A percentile compares a stretch with the other conserved stretches of the same genome.
Conservation (phyloP, 2,113 vertebrate species). For the Phrynosoma blainvillii region DNA sequence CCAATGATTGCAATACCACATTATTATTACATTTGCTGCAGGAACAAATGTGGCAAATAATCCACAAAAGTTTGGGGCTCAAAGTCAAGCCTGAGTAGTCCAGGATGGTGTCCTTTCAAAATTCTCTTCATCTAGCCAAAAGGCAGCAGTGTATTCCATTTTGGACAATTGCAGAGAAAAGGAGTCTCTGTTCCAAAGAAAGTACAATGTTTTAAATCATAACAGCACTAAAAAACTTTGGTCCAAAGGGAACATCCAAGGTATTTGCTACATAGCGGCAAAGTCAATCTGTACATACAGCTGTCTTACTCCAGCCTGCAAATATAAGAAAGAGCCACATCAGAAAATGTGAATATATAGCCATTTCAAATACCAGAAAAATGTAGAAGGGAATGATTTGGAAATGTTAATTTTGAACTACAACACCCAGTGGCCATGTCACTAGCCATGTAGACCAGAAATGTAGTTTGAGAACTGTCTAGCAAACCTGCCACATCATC, state of each 20-base stretch:
- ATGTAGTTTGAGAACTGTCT: too few species aligned
- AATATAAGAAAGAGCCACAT: slow-evolving; percentile 44
- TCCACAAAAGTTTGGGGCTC: slow-evolving; percentile 60
- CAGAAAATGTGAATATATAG: not conserved
- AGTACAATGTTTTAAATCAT: slow-evolving; percentile 63
- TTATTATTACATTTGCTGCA: slow-evolving; percentile 42
- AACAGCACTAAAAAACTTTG: slow-evolving; percentile 84
- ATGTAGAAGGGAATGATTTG: not conserved
- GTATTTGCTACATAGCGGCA: slow-evolving; percentile 85
- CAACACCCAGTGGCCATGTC: not conserved
- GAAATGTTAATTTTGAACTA: not conserved
- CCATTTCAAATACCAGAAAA: not conserved
- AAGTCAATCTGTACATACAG: slow-evolving; percentile 95
- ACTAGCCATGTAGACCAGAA: too few species aligned
- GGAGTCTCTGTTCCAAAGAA: slow-evolving; percentile 53
- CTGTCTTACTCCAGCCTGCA: slow-evolving; percentile 91
- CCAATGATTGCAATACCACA: slow-evolving; percentile 63
- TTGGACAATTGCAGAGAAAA: slow-evolving; percentile 37
- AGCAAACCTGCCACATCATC: too few species aligned
- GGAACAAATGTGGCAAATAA: slow-evolving; percentile 49
- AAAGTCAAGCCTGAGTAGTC: slow-evolving; percentile 65
- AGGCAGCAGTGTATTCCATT: slow-evolving; percentile 33
- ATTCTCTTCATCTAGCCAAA: slow-evolving; percentile 41
- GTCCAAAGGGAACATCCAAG: slow-evolving; percentile 76
- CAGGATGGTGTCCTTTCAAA: slow-evolving; percentile 46